Percentiles rank a stretch among this genome's conserved stretches.
These are phyloP conservation scores for Thera obeliscata DNA, from an alignment of 2,888 invertebrate genomes.

Conservation along the genomic window DNA sequence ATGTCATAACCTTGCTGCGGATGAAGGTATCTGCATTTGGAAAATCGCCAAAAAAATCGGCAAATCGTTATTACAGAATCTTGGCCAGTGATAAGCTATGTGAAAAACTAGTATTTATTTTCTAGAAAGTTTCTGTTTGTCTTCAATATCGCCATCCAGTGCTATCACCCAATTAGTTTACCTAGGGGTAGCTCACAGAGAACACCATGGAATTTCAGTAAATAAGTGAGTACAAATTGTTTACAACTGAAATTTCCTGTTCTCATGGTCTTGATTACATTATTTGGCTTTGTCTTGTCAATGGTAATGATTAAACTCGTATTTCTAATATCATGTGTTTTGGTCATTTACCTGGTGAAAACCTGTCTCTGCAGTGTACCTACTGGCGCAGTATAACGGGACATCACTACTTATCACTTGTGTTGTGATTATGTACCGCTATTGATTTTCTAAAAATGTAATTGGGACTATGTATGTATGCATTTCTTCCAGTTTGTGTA, in stretches of 20 bases:
- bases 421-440: too few species aligned
- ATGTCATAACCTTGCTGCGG: conserved; percentile 39
- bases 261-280: neutral
- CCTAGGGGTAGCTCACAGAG: conserved; percentile 14
- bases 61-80: conserved; percentile 42
- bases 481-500: too few species aligned
- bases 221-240: conserved; percentile 15
- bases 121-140: conserved; percentile 14
- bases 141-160: conserved; percentile 3
- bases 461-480: too few species aligned
- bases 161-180: conserved; percentile 1
- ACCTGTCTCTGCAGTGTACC: neutral
- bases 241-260: neutral
- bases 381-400: neutral
- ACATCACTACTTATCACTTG: neutral
- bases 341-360: neutral
- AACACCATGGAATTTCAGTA: conserved; percentile 31
- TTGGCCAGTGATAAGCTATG: conserved; percentile 42
- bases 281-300: neutral
- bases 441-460: too few species aligned
- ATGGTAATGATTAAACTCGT: neutral
- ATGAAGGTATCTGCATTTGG: conserved; percentile 52
- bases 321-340: neutral
- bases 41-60: conserved; percentile 51
- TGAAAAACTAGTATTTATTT: conserved; percentile 41